Percentiles rank a stretch among this genome's conserved stretches.
Conservation (phyloP, 2,797 vertebrate genomes). For the Columba guinea region DNA sequence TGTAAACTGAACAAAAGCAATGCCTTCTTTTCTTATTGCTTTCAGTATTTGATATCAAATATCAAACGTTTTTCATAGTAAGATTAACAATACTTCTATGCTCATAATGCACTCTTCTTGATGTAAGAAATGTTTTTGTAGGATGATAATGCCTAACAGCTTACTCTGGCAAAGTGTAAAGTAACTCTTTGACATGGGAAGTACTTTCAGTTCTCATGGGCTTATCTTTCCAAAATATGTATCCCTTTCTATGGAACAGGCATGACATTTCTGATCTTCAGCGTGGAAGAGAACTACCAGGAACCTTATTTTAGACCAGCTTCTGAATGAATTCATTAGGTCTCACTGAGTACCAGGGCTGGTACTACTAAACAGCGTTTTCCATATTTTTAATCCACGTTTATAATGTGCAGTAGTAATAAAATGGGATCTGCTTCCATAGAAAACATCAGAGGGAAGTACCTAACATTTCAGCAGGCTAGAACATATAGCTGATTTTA, state of each 20-base stretch:
- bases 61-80: neutral
- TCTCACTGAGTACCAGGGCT: neutral
- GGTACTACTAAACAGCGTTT: neutral
- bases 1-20: neutral
- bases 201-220: neutral
- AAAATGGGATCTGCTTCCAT: neutral
- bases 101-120: neutral
- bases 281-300: neutral
- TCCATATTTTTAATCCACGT: neutral
- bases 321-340: neutral
- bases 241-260: neutral
- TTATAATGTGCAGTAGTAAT: neutral
- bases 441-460: neutral
- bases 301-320: neutral
- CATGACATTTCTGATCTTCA: neutral
- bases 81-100: neutral
- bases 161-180: neutral
- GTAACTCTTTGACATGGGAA: neutral
- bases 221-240: neutral
- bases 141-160: neutral
- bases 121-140: neutral
- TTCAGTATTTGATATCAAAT: neutral
- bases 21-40: neutral
- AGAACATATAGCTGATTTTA: accelerated
- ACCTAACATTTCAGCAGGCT: neutral